A percentile compares a stretch with the other conserved stretches of the same genome.
Evolutionary conservation across 1,140 invertebrate genomes (phyloP).

Genomic region (Nasonia longicornis): DNA sequence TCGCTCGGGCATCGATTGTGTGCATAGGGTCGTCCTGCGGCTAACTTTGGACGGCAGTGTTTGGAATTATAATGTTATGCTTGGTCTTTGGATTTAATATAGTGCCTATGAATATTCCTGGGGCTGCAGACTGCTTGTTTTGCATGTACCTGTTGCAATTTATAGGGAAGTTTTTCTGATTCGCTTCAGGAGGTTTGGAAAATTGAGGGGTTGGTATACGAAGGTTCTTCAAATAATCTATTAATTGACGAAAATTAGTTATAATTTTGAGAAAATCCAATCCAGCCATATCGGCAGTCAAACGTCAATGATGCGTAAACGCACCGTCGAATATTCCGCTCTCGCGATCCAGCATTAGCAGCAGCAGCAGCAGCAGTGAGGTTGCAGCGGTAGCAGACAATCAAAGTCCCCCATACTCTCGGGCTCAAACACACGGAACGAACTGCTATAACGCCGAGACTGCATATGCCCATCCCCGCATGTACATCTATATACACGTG

Average conservation of each 20-base stretch:
- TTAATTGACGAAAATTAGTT: too few species aligned
- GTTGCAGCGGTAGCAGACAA: conserved; percentile 17
- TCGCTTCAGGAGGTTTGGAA: too few species aligned
- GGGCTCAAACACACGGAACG: conserved; percentile 11
- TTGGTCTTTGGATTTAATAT: background rate
- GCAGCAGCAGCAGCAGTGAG: background rate
- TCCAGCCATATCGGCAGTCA: background rate
- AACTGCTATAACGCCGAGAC: conserved; percentile 1
- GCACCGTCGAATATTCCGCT: background rate
- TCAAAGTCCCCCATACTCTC: background rate
- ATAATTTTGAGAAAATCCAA: too few species aligned
- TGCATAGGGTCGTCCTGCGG: background rate
- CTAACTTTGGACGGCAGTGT: background rate
- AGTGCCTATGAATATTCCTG: background rate
- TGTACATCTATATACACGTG: background rate
- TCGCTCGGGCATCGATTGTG: background rate
- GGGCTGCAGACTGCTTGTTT: background rate
- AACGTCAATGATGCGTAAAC: background rate
- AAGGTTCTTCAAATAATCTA: too few species aligned
- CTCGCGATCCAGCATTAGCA: background rate
- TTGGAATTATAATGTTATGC: background rate
- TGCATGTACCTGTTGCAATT: background rate
- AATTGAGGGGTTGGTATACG: too few species aligned
- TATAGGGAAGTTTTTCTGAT: background rate
- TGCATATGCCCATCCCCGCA: background rate